Conservation (phyloP, 2,888 invertebrate genomes). For the Drosophila meridiana region DNA sequence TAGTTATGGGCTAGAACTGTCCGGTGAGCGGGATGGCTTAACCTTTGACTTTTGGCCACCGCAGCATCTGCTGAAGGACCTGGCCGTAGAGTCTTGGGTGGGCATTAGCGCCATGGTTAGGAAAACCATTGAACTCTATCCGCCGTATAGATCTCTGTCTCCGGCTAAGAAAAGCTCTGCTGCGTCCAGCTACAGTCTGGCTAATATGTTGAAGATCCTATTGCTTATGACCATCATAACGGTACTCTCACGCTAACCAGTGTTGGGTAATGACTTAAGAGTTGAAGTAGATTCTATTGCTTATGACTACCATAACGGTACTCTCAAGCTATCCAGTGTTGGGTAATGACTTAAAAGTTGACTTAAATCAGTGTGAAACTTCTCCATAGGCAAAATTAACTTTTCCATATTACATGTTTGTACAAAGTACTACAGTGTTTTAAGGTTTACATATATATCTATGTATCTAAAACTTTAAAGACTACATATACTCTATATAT, state of each 20-base stretch:
- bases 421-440: background rate
- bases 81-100: conserved; percentile 87
- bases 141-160: background rate
- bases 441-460: too few relatives aligned
- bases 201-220: conserved; percentile 14
- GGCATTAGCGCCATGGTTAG: conserved; percentile 82
- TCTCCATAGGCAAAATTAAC: background rate
- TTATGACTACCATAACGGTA: too few relatives aligned
- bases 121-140: conserved; percentile 67
- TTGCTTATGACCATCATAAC: conserved; percentile 12
- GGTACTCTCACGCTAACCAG: background rate
- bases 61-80: conserved; percentile 86
- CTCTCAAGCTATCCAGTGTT: background rate
- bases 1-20: conserved; percentile 88
- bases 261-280: background rate
- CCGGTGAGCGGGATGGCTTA: conserved; percentile 84
- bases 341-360: background rate
- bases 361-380: background rate
- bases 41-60: conserved; percentile 87
- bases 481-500: too few relatives aligned
- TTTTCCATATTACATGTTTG: background rate
- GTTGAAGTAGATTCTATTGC: too few relatives aligned
- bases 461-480: too few relatives aligned
- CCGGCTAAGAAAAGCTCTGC: background rate
- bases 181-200: background rate